phyloP scores from a whole-genome alignment of 2,113 vertebrate species.

The Raja brachyura region DNA sequence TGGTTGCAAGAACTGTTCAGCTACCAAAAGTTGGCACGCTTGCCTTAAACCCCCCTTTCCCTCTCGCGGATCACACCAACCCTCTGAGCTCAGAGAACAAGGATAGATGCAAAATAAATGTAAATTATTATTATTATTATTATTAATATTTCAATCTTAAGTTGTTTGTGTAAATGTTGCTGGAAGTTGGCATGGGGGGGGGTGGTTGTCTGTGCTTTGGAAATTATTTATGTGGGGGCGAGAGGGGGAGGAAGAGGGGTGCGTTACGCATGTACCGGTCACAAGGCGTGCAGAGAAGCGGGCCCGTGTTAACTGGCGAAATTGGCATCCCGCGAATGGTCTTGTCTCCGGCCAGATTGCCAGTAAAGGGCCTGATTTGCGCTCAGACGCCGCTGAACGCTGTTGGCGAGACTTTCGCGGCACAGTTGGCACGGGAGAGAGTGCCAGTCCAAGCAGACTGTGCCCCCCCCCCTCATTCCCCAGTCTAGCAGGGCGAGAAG shows the following conservation, averaged over 20 bases:
- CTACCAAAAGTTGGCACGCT: neutral
- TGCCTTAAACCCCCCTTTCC: neutral
- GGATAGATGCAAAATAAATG: neutral
- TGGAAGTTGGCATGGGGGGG: no score
- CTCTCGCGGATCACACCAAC: neutral
- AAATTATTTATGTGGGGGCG: no score
- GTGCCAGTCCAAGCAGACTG: neutral
- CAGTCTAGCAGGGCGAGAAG: neutral
- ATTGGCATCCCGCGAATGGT: no score
- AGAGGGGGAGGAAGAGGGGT: no score
- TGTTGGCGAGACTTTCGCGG: no score
- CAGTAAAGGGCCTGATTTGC: neutral
- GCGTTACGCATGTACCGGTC: no score
- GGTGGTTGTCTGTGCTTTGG: no score
- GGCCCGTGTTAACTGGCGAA: no score
- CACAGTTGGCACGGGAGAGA: neutral
- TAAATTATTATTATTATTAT: no score
- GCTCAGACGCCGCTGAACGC: neutral
- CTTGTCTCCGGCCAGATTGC: neutral
- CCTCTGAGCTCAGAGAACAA: neutral
- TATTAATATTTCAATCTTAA: no score
- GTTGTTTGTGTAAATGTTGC: no score
- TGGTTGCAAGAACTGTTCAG: neutral
- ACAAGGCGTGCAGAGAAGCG: no score
- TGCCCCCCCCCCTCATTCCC: neutral